Conservation (phyloP, 2,888 invertebrate species). For the Papilio elwesi region DNA sequence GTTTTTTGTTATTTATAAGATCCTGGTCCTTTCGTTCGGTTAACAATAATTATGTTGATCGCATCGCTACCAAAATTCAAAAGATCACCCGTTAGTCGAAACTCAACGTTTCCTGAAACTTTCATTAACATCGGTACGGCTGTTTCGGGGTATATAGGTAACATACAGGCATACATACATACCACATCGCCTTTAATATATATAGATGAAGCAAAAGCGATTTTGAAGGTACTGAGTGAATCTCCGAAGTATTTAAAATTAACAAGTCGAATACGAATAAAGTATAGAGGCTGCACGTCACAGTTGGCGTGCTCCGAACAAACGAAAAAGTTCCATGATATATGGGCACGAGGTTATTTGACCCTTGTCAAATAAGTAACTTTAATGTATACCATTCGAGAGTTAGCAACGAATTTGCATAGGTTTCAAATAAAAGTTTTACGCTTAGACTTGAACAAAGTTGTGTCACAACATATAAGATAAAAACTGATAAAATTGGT, state of each 20-base stretch:
- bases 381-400: conserved; percentile 21
- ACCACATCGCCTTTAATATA: too few species aligned
- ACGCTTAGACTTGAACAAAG: background rate
- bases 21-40: too few species aligned
- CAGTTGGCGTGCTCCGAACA: conserved; percentile 26
- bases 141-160: too few species aligned
- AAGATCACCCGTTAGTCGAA: too few species aligned
- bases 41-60: too few species aligned
- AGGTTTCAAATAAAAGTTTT: conserved; percentile 21
- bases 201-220: too few species aligned
- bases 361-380: conserved; percentile 36
- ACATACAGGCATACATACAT: too few species aligned
- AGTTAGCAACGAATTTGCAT: conserved; percentile 30
- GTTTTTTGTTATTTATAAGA: too few species aligned
- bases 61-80: too few species aligned
- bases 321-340: conserved; percentile 34
- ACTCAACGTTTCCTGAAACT: too few species aligned
- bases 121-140: too few species aligned
- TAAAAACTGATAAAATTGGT: background rate
- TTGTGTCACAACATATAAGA: background rate
- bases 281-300: conserved; percentile 12
- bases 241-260: conserved; percentile 8
- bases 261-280: conserved; percentile 7
- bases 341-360: conserved; percentile 33
- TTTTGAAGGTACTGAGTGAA: too few species aligned